Conservation (phyloP, 2,797 vertebrate genomes). For the Merluccius polli region DNA sequence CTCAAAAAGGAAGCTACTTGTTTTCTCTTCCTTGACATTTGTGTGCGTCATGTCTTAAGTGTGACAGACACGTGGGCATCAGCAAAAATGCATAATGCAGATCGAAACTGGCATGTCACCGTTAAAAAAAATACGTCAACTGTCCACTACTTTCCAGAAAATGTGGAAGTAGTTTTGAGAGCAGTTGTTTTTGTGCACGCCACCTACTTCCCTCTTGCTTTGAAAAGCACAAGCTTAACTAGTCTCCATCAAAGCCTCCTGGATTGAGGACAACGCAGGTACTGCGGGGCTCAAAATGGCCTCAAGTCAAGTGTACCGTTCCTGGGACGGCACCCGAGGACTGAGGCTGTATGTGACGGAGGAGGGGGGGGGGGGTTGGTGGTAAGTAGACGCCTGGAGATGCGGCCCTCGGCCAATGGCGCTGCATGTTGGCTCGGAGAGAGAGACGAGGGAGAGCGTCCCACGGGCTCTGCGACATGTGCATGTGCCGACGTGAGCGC, state of each 20-base stretch:
- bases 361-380: no score
- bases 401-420: no score
- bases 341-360: no score
- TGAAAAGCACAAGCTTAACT: not conserved
- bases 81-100: not conserved
- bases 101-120: not conserved
- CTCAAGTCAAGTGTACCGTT: not conserved
- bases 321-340: not conserved
- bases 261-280: not conserved
- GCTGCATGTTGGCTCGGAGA: no score
- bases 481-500: no score
- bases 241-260: not conserved
- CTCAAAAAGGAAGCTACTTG: slow-evolving; percentile 6
- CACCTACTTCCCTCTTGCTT: not conserved
- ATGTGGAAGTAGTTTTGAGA: not conserved
- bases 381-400: no score
- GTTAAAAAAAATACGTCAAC: not conserved
- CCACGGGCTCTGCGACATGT: no score
- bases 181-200: not conserved
- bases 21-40: slow-evolving; percentile 24
- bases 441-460: no score
- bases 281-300: not conserved
- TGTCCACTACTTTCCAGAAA: not conserved
- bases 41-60: slow-evolving; percentile 18
- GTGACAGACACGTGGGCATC: not conserved